These are phyloP conservation scores for Ectemnius continuus DNA, from an alignment of 2,888 invertebrate species.

Conservation along the genomic window DNA sequence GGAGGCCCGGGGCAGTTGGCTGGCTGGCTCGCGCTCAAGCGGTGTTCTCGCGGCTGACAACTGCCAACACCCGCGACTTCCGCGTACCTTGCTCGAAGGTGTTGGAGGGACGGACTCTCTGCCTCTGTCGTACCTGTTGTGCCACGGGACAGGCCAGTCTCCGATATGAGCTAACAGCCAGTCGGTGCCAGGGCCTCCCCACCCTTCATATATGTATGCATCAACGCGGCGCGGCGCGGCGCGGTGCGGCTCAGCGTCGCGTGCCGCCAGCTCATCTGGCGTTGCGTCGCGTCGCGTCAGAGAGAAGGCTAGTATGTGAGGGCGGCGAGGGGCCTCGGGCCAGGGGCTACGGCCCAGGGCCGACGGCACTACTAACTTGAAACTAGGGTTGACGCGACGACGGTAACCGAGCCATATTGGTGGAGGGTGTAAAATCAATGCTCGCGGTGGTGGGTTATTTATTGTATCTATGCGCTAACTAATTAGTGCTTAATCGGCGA, in stretches of 20 bases:
- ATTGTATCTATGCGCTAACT: neutral
- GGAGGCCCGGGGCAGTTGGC: too few relatives aligned
- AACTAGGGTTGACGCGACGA: slow-evolving; percentile 71
- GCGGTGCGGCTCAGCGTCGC: slow-evolving; percentile 61
- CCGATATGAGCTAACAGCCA: neutral
- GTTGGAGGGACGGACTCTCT: neutral
- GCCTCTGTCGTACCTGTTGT: slow-evolving; percentile 69
- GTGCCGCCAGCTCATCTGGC: slow-evolving; percentile 75
- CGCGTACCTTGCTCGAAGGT: slow-evolving; percentile 20
- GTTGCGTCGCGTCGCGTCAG: slow-evolving; percentile 57
- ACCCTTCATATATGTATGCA: too few relatives aligned
- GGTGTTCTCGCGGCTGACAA: too few relatives aligned
- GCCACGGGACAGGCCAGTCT: slow-evolving; percentile 19
- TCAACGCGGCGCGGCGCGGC: slow-evolving; percentile 57
- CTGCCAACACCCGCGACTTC: slow-evolving; percentile 39
- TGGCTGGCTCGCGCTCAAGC: too few relatives aligned
- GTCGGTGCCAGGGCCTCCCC: too few relatives aligned
- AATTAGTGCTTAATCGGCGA: too few relatives aligned
- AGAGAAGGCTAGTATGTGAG: slow-evolving; percentile 70
- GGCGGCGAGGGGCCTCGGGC: too few relatives aligned
- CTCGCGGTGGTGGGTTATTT: slow-evolving; percentile 30
- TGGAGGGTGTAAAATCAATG: slow-evolving; percentile 73
- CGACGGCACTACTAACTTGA: too few relatives aligned
- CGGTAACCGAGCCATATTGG: slow-evolving; percentile 44
- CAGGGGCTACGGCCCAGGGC: too few relatives aligned